Percentiles rank a stretch among this genome's conserved stretches.
These are phyloP conservation scores for Limnodromus scolopaceus DNA, from an alignment of 2,797 vertebrate species.

Conservation along the genomic window DNA sequence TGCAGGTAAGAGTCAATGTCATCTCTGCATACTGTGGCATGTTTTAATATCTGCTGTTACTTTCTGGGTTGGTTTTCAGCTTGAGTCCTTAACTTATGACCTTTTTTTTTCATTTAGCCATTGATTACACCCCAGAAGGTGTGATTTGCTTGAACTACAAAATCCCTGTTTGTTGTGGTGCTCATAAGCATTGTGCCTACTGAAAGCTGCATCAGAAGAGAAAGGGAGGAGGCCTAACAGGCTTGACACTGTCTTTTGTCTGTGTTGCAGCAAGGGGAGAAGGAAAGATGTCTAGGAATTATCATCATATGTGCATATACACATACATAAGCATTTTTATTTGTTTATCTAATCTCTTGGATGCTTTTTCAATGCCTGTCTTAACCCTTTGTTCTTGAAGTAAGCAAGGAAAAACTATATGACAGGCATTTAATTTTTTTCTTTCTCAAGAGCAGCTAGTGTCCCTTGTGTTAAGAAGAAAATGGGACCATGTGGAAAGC, in stretches of 20 bases:
- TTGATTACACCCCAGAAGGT: conserved; percentile 17
- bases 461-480: conserved; percentile 19
- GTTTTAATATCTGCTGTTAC: neutral
- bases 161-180: conserved; percentile 17
- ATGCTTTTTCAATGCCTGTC: neutral
- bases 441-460: neutral
- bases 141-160: conserved; percentile 41
- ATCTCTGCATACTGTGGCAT: neutral
- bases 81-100: conserved; percentile 38
- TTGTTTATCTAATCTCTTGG: conserved; percentile 36
- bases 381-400: conserved; percentile 38
- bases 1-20: conserved; percentile 19
- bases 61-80: conserved; percentile 10
- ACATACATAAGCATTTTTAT: neutral
- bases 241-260: conserved; percentile 15
- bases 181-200: neutral
- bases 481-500: neutral
- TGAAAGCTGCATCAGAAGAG: conserved; percentile 4
- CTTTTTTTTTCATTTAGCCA: neutral
- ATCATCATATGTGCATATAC: neutral
- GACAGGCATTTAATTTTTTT: conserved; percentile 26
- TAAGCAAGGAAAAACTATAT: conserved; percentile 24
- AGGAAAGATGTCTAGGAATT: conserved; percentile 14
- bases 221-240: conserved; percentile 1
- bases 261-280: neutral